Evolutionary conservation across 2,113 vertebrate genomes (phyloP).

Genomic region (Amia ocellicauda): DNA sequence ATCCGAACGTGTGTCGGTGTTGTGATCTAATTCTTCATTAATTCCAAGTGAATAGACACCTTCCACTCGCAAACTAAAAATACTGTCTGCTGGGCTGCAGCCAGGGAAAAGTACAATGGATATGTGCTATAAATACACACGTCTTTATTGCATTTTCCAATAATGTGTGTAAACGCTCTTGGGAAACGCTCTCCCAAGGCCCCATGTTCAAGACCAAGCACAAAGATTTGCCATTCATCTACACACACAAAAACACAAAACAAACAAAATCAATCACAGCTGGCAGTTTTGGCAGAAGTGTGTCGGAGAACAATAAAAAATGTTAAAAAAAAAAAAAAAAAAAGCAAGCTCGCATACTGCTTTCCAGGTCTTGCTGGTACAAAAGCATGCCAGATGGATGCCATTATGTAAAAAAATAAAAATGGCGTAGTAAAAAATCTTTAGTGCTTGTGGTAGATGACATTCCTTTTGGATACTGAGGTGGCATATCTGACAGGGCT

Average conservation of each 20-base stretch:
- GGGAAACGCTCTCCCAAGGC: conserved; percentile 22
- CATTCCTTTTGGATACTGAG: conserved; percentile 17
- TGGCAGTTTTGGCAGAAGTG: conserved; percentile 37
- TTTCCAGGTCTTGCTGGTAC: conserved; percentile 26
- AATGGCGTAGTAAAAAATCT: conserved; percentile 17
- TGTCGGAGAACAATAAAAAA: conserved; percentile 35
- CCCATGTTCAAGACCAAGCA: conserved; percentile 23
- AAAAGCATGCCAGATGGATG: conserved; percentile 50
- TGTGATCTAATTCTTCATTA: conserved; percentile 13
- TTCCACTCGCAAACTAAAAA: conserved; percentile 17
- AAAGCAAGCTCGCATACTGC: conserved; percentile 21
- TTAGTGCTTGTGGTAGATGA: conserved; percentile 16
- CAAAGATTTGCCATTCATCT: conserved; percentile 18
- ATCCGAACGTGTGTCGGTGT: conserved; percentile 15
- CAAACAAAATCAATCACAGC: conserved; percentile 46
- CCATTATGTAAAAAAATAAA: conserved; percentile 6
- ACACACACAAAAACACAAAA: conserved; percentile 7
- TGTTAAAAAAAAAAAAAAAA: conserved; percentile 28
- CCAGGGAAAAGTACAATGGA: conserved; percentile 15
- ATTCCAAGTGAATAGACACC: conserved; percentile 11
- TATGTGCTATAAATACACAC: conserved; percentile 17
- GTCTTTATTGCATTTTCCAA: conserved; percentile 28
- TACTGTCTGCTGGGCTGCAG: not conserved
- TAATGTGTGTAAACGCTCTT: conserved; percentile 1
- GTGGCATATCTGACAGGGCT: not conserved